Conservation (phyloP, 2,797 vertebrate species). For the Gymnothorax javanicus region DNA sequence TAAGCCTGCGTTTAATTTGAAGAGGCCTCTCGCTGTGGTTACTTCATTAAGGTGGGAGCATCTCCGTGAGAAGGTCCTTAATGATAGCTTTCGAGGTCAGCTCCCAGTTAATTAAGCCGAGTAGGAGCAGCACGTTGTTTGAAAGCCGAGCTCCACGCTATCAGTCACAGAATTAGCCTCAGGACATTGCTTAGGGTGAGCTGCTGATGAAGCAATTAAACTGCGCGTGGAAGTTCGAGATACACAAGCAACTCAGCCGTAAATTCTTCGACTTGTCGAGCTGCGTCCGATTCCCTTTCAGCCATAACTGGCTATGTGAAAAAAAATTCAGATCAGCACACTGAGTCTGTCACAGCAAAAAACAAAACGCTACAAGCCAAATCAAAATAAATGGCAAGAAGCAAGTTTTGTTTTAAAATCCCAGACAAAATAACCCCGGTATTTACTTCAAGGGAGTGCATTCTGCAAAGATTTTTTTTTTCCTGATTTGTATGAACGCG, state of each 20-base stretch:
- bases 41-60: conserved; percentile 53
- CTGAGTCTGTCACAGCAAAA: not conserved
- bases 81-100: conserved; percentile 67
- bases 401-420: not conserved
- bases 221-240: not conserved
- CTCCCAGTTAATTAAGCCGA: conserved; percentile 68
- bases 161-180: conserved; percentile 56
- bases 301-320: not conserved
- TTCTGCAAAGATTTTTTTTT: not conserved
- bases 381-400: not conserved
- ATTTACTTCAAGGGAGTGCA: not conserved
- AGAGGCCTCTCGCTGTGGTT: conserved; percentile 61
- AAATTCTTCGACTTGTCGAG: not conserved
- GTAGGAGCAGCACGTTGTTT: conserved; percentile 51
- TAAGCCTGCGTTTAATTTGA: conserved; percentile 49
- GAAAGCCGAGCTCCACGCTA: conserved; percentile 57
- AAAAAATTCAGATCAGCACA: no score
- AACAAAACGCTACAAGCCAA: not conserved
- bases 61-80: conserved; percentile 44
- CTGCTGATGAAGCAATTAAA: conserved; percentile 53
- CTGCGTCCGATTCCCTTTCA: not conserved
- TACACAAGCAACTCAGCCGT: not conserved
- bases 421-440: not conserved
- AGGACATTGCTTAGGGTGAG: conserved; percentile 45
- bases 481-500: not conserved